Evolutionary conservation across 2,888 invertebrate species (phyloP).

Genomic region (Tridacna gigas): DNA sequence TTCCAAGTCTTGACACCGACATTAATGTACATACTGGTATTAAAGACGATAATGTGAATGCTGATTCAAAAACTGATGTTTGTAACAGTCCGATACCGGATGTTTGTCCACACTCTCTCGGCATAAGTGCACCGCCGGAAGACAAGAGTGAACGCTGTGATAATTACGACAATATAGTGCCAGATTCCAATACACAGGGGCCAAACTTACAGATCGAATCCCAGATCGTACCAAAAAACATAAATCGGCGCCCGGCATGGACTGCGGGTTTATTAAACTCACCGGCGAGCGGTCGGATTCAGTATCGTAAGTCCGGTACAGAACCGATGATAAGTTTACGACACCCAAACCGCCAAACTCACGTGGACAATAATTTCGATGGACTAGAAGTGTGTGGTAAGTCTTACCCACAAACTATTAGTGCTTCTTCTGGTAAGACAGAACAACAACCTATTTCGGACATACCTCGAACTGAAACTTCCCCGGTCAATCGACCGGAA

Average conservation of each 20-base stretch:
- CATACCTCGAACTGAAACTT: neutral
- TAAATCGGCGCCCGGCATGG: slow-evolving; percentile 26
- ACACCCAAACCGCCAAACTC: slow-evolving; percentile 41
- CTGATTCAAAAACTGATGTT: neutral
- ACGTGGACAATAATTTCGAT: slow-evolving; percentile 35
- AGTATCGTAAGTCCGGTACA: slow-evolving; percentile 61
- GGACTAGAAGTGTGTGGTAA: slow-evolving; percentile 63
- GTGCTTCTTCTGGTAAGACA: slow-evolving; percentile 4
- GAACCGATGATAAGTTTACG: slow-evolving; percentile 60
- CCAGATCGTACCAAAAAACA: slow-evolving; percentile 17
- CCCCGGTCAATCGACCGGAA: neutral
- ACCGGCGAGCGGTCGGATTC: slow-evolving; percentile 49
- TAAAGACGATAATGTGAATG: neutral
- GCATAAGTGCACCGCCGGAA: neutral
- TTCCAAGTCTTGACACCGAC: neutral
- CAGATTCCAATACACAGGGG: neutral
- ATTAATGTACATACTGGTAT: neutral
- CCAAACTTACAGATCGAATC: slow-evolving; percentile 5
- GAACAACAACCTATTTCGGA: neutral
- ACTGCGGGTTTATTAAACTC: slow-evolving; percentile 26
- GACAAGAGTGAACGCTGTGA: slow-evolving; percentile 8
- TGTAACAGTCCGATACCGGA: slow-evolving; percentile 6
- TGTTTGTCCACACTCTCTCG: slow-evolving; percentile 6
- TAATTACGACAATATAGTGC: neutral
- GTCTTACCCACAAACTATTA: slow-evolving; percentile 48